A percentile compares a stretch with the other conserved stretches of the same genome.
Evolutionary conservation across 2,797 vertebrate genomes (phyloP).

Genomic region (Enoplosus armatus): DNA sequence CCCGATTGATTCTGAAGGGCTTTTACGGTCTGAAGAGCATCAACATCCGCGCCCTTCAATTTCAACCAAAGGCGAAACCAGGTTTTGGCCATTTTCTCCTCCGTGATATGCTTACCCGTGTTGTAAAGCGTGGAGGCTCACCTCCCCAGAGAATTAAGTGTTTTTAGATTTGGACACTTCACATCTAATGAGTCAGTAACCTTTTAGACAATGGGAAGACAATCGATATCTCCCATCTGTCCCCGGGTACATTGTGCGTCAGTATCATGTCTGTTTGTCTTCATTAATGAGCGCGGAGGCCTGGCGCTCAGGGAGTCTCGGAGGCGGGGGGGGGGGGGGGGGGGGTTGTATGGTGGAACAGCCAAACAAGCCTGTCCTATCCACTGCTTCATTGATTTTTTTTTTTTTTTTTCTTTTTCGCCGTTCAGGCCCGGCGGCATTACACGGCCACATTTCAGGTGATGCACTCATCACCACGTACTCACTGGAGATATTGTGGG

Average conservation of each 20-base stretch:
- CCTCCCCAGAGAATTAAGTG: conserved; percentile 11
- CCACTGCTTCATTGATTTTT: conserved; percentile 66
- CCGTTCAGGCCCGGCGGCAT: conserved; percentile 28
- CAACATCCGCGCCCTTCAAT: not conserved
- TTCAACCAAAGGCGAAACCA: not conserved
- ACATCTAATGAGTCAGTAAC: conserved; percentile 5
- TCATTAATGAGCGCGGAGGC: conserved; percentile 44
- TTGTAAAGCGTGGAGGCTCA: not conserved
- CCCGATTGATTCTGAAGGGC: not conserved
- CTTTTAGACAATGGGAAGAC: conserved; percentile 16
- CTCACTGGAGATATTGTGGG: conserved; percentile 37
- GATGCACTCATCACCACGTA: conserved; percentile 51
- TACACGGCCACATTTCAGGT: conserved; percentile 51
- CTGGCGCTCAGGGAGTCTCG: not conserved
- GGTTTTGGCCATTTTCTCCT: no score
- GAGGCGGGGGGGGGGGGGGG: no score
- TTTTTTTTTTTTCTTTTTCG: no score
- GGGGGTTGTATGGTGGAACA: conserved; percentile 37
- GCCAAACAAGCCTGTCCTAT: conserved; percentile 56
- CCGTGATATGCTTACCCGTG: not conserved
- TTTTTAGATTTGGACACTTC: conserved; percentile 8
- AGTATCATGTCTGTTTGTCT: conserved; percentile 55
- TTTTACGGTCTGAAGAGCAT: not conserved
- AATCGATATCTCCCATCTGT: not conserved
- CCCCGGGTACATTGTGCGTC: not conserved